Conservation (phyloP, 2,113 vertebrate species). For the Bos indicus region DNA sequence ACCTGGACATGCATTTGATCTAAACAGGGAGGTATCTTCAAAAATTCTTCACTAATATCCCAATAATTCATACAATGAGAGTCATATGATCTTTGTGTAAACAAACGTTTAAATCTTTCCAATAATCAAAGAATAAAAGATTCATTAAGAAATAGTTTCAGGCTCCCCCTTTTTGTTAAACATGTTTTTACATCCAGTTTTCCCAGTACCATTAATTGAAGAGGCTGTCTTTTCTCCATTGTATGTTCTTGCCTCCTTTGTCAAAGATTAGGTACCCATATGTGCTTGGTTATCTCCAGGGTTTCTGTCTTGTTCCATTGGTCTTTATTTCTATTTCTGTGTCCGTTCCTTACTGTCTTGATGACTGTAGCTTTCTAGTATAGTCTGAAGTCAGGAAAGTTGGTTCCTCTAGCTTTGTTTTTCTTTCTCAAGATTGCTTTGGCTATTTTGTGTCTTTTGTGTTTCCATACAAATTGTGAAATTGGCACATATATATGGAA, state of each 20-base stretch:
- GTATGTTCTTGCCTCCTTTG: neutral
- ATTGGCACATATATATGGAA: neutral
- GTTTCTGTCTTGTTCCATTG: neutral
- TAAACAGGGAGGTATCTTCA: neutral
- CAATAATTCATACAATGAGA: conserved; percentile 9
- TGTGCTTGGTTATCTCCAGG: neutral
- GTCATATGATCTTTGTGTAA: neutral
- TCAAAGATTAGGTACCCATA: neutral
- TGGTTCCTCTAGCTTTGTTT: neutral
- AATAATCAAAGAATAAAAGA: neutral
- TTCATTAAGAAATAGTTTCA: neutral
- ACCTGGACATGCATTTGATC: neutral
- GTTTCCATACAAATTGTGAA: neutral
- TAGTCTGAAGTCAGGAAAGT: neutral
- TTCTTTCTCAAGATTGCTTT: neutral
- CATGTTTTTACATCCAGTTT: neutral
- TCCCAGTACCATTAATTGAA: neutral
- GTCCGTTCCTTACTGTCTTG: neutral
- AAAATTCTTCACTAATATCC: neutral
- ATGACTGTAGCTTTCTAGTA: neutral
- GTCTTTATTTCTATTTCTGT: neutral
- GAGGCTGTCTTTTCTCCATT: neutral
- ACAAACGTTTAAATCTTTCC: neutral
- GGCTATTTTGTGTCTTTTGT: neutral
- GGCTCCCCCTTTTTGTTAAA: neutral